Conservation (phyloP, 2,797 vertebrate species). For the Garrulus glandarius region DNA sequence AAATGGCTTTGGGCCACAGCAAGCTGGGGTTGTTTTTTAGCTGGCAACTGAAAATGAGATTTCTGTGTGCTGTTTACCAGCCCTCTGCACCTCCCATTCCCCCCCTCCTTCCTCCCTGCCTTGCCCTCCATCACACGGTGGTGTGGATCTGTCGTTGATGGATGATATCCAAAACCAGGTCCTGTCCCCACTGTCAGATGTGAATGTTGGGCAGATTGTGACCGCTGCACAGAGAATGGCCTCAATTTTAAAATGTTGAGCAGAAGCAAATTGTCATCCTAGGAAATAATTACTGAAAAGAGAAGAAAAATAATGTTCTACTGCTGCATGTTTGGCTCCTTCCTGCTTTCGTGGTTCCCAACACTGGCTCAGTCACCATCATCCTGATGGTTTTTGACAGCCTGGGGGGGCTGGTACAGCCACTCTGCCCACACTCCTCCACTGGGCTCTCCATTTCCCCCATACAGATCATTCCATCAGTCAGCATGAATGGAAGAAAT, state of each 20-base stretch:
- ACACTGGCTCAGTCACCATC: background rate
- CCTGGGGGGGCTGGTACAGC: background rate
- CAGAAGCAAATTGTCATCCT: background rate
- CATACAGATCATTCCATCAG: background rate
- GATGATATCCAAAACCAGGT: background rate
- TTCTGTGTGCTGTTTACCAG: conserved; percentile 2
- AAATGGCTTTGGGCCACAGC: conserved; percentile 15
- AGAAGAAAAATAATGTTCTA: background rate
- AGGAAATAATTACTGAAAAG: background rate
- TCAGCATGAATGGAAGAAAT: background rate
- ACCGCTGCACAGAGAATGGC: background rate
- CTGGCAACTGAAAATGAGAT: conserved; percentile 28
- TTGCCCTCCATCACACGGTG: background rate
- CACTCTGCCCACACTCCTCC: background rate
- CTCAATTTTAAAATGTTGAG: background rate
- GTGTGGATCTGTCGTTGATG: background rate
- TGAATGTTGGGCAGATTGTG: background rate
- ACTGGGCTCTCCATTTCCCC: background rate
- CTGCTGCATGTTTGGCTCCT: background rate
- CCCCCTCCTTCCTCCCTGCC: background rate
- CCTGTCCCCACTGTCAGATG: fast-evolving
- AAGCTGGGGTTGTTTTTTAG: conserved; percentile 26
- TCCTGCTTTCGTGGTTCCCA: background rate
- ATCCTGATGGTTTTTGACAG: background rate
- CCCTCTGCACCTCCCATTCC: background rate